Evolutionary conservation across 1,140 invertebrate species (phyloP).

Genomic region (Drosophila pachea): DNA sequence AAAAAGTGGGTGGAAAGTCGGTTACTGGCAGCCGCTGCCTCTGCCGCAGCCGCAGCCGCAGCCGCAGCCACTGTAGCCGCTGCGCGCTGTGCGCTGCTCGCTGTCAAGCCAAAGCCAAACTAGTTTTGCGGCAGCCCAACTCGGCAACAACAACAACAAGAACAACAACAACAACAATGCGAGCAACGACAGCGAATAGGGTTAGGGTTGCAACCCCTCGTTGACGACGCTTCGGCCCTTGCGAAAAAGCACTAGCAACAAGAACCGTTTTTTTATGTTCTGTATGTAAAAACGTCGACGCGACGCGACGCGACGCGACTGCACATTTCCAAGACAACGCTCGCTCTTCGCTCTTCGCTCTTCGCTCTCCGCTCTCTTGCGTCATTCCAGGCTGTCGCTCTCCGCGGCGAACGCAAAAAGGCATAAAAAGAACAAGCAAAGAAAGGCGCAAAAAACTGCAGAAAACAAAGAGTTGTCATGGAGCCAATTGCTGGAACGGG

Average conservation of each 20-base stretch:
- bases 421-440: conserved; percentile 9
- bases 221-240: neutral
- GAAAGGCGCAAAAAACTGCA: conserved; percentile 10
- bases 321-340: conserved; percentile 41
- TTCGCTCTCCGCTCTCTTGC: conserved; percentile 30
- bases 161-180: conserved; percentile 9
- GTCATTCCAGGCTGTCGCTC: conserved; percentile 39
- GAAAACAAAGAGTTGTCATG: conserved; percentile 67
- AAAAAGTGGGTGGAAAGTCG: conserved; percentile 75
- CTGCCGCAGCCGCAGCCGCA: conserved; percentile 11
- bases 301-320: conserved; percentile 34
- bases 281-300: conserved; percentile 7
- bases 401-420: conserved; percentile 18
- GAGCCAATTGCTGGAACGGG: conserved; percentile 25
- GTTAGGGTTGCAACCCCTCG: conserved; percentile 21
- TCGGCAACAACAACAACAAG: conserved; percentile 45
- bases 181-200: conserved; percentile 1
- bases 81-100: neutral
- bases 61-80: conserved; percentile 6
- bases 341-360: too few species aligned
- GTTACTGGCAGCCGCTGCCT: conserved; percentile 27
- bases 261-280: neutral
- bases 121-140: conserved; percentile 65
- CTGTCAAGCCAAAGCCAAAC: conserved; percentile 60
- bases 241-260: conserved; percentile 1